A percentile compares a stretch with the other conserved stretches of the same genome.
Evolutionary conservation across 1,140 invertebrate genomes (phyloP).

Genomic region (Cepaea nemoralis): DNA sequence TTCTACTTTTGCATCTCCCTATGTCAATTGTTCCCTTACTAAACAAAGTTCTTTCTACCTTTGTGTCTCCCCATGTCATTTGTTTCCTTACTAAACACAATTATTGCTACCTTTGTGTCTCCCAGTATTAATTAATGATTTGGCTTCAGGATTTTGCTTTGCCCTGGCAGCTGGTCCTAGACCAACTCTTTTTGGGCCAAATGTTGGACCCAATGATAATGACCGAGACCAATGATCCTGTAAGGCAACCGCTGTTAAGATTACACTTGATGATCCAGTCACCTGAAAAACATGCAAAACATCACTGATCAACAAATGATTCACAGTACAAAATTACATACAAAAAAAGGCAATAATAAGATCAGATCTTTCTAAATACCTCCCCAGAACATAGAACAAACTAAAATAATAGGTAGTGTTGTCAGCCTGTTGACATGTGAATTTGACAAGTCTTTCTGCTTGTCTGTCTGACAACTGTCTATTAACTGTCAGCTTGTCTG

Average conservation of each 20-base stretch:
- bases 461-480: too few species aligned
- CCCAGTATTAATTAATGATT: conserved; percentile 62
- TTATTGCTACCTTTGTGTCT: conserved; percentile 7
- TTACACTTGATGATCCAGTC: conserved; percentile 41
- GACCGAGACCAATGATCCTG: conserved; percentile 63
- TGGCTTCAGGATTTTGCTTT: conserved; percentile 54
- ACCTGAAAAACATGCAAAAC: background rate
- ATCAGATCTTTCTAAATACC: background rate
- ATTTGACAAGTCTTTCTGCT: too few species aligned
- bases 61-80: too few species aligned
- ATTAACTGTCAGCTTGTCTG: too few species aligned
- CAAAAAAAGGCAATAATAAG: background rate
- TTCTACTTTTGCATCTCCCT: too few species aligned
- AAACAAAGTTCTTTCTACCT: too few species aligned
- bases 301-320: background rate
- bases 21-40: too few species aligned
- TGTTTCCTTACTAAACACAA: background rate
- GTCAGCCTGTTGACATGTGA: too few species aligned
- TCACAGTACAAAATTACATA: background rate
- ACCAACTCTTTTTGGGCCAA: conserved; percentile 53
- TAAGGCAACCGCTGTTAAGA: conserved; percentile 62
- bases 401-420: too few species aligned
- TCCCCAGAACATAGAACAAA: background rate
- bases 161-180: conserved; percentile 55
- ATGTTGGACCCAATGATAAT: conserved; percentile 46